Percentiles rank a stretch among this genome's conserved stretches.
These are phyloP conservation scores for Etia nguti DNA, from an alignment of 2,113 vertebrate species.

Conservation along the genomic window DNA sequence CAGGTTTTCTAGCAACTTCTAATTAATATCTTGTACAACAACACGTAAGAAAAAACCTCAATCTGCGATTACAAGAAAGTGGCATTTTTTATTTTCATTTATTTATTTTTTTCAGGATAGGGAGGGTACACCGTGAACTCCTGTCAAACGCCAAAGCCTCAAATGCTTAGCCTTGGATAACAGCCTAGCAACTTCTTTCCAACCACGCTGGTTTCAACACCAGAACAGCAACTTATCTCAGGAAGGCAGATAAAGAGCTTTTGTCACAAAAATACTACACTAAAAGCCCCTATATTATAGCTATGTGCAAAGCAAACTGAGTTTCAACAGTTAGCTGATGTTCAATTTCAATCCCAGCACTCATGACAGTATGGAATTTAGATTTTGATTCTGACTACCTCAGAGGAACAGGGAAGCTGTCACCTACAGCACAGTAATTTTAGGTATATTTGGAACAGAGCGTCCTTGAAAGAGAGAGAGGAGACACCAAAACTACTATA, in stretches of 20 bases:
- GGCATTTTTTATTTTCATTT: background rate
- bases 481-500: background rate
- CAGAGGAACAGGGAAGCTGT: background rate
- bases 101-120: background rate
- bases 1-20: background rate
- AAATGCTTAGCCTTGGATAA: constrained; percentile 22
- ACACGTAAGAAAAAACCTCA: background rate
- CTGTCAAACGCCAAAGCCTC: background rate
- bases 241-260: background rate
- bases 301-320: background rate
- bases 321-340: background rate
- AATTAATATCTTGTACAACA: background rate
- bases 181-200: constrained; percentile 6
- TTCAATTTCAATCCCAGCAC: background rate
- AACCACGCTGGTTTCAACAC: background rate
- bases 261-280: background rate
- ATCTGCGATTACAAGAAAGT: background rate
- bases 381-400: background rate
- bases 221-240: background rate
- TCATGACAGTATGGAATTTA: background rate
- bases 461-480: background rate
- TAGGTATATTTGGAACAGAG: background rate
- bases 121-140: constrained; percentile 20
- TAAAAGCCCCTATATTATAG: background rate
- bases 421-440: background rate